A percentile compares a stretch with the other conserved stretches of the same genome.
Evolutionary conservation across 1,140 invertebrate species (phyloP).

Genomic region (Pteromalus puparum): DNA sequence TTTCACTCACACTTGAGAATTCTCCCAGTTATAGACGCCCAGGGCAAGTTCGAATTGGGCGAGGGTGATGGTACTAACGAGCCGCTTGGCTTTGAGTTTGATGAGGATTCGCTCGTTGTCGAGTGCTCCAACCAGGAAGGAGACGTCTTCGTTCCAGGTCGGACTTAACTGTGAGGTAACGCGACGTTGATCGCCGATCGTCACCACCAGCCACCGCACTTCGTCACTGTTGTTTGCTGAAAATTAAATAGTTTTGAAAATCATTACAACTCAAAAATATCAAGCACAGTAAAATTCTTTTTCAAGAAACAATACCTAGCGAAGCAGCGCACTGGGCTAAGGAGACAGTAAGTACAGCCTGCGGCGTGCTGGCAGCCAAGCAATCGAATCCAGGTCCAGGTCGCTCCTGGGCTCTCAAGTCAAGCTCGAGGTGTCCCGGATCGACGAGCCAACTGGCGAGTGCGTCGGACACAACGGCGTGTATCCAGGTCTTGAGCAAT

Average conservation of each 20-base stretch:
- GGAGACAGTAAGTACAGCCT: slow-evolving; percentile 75
- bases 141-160: slow-evolving; percentile 75
- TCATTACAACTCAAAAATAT: too few species aligned
- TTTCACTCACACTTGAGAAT: slow-evolving; percentile 71
- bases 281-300: not conserved
- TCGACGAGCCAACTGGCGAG: slow-evolving; percentile 77
- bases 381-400: slow-evolving; percentile 66
- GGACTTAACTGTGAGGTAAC: slow-evolving; percentile 69
- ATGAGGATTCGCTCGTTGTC: slow-evolving; percentile 73
- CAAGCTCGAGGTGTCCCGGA: slow-evolving; percentile 75
- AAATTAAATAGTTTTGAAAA: too few species aligned
- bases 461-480: slow-evolving; percentile 76
- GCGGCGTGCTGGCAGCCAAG: slow-evolving; percentile 65
- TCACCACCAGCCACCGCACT: slow-evolving; percentile 71
- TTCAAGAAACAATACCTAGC: slow-evolving; percentile 14
- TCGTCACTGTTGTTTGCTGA: slow-evolving; percentile 61
- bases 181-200: slow-evolving; percentile 72
- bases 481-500: slow-evolving; percentile 78
- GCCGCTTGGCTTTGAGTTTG: slow-evolving; percentile 75
- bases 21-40: slow-evolving; percentile 74
- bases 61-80: slow-evolving; percentile 75
- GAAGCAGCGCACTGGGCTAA: slow-evolving; percentile 57
- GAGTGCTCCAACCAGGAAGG: slow-evolving; percentile 75
- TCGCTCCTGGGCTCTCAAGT: slow-evolving; percentile 71
- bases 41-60: slow-evolving; percentile 74